Conservation (phyloP, 2,888 invertebrate species). For the Mesochorus sp. region DNA sequence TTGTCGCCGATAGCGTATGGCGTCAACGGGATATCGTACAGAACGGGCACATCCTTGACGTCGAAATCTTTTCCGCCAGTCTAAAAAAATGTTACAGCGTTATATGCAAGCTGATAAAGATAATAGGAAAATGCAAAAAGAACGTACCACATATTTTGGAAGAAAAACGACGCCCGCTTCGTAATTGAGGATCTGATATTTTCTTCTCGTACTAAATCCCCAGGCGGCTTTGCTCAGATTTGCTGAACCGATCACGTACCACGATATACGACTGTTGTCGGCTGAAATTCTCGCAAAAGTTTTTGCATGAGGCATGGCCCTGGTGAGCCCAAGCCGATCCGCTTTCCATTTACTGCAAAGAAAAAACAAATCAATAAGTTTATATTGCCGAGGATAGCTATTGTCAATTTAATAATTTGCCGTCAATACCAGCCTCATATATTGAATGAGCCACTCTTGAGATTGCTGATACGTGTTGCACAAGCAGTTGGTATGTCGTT, state of each 20-base stretch:
- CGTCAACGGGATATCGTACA: too few relatives aligned
- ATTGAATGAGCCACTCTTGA: conserved; percentile 91
- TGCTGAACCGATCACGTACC: conserved; percentile 95
- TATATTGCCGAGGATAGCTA: too few relatives aligned
- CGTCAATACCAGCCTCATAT: conserved; percentile 87
- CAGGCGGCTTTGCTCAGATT: conserved; percentile 99
- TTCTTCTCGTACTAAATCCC: conserved; percentile 84
- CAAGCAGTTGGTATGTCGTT: conserved; percentile 93
- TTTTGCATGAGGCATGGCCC: conserved; percentile 98
- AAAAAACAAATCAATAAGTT: background rate
- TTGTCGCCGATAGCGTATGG: too few relatives aligned
- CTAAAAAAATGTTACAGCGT: too few relatives aligned
- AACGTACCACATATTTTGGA: conserved; percentile 91
- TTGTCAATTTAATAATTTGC: too few relatives aligned
- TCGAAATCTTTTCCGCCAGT: too few relatives aligned
- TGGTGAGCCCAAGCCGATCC: conserved; percentile 86
- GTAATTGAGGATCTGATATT: conserved; percentile 89
- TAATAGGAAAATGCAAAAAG: too few relatives aligned
- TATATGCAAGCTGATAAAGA: too few relatives aligned
- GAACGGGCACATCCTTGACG: too few relatives aligned
- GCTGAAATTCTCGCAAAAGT: conserved; percentile 91
- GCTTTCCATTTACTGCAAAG: conserved; percentile 92
- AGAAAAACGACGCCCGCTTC: conserved; percentile 96
- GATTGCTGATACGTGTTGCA: conserved; percentile 91
- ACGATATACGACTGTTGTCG: conserved; percentile 87